Conservation (phyloP, 2,113 vertebrate genomes). For the Ochotona curzoniae region DNA sequence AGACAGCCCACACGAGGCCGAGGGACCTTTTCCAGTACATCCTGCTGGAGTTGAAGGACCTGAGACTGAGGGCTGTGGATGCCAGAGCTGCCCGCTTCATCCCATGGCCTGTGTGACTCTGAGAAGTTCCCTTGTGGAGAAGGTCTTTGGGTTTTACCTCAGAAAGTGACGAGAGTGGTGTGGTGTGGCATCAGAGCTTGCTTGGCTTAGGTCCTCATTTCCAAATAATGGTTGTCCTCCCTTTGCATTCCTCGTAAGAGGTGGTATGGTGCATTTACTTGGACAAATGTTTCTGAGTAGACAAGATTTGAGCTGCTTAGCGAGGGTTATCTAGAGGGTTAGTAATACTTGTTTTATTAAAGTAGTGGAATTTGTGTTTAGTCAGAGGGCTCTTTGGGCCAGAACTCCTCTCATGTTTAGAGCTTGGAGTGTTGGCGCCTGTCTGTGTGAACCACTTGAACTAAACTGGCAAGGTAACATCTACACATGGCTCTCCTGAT, state of each 20-base stretch:
- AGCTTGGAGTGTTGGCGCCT: not conserved
- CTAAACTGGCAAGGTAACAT: slow-evolving; percentile 1
- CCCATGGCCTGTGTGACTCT: not conserved
- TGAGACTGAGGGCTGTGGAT: not conserved
- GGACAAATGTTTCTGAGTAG: not conserved
- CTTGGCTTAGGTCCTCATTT: not conserved
- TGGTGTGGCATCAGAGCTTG: not conserved
- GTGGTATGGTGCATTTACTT: not conserved
- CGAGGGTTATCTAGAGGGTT: not conserved
- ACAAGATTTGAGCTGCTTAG: not conserved
- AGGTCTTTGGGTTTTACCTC: not conserved
- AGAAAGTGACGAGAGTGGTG: not conserved
- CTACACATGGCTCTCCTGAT: not conserved
- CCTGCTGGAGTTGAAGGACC: not conserved
- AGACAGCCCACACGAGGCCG: not conserved
- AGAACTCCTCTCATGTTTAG: not conserved
- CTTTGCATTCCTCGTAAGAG: not conserved
- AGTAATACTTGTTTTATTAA: not conserved
- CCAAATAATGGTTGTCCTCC: not conserved
- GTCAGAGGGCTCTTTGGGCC: not conserved
- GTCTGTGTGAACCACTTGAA: not conserved
- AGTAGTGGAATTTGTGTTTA: not conserved
- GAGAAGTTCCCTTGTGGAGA: not conserved
- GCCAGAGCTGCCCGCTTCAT: not conserved
- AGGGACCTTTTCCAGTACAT: not conserved